Evolutionary conservation across 2,113 vertebrate species (phyloP), one percentile per base, ranked within the genome.

Genomic region (Symphodus melops): DNA sequence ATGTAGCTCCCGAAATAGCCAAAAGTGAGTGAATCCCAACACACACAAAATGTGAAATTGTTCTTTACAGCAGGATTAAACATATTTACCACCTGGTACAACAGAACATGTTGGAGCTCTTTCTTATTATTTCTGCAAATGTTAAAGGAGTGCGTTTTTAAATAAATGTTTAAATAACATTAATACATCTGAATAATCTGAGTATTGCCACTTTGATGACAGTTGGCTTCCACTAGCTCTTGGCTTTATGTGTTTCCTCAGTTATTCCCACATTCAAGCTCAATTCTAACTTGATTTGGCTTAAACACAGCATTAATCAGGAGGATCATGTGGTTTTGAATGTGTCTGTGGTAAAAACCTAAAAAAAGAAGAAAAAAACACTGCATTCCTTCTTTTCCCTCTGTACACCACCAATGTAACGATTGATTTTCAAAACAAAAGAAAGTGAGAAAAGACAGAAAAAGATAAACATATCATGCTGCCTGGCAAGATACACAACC

Each of bases 401-500:
- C 58, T 0, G 52, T 16, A 39, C 23, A 14, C 23, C 11, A 7
- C 25, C 19, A 60, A 63, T n/a, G 8, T 16, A 39, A 33, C 51
- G 37, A 82, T 55, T 62, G 68, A 61, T 82, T 83, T 52, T 46
- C 4, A 57, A 66, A 86, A 75, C 21, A 68, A 76, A 79, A 39
- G 41, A 21, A 28, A 56, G 25, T 19, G 48, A 52, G 8, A 53
- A 59, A 70, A 20, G 4, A 39, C 12, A 10, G 5, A 56, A 42
- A 59, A 36, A 25, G 62, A 66, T 61, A 75, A 61, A 61, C 71
- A 77, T 49, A 62, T 79, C 52, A 63, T 25, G 60, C 75, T 4
- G 56, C 75, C 77, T 84, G 81, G 70, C 54, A 77, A 83, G 72
- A 84, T 28, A 67, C 84, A 86, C 78, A 82, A 68, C 83, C 81